phyloP scores from a whole-genome alignment of 2,113 vertebrate genomes.

The Nycticebus coucang region DNA sequence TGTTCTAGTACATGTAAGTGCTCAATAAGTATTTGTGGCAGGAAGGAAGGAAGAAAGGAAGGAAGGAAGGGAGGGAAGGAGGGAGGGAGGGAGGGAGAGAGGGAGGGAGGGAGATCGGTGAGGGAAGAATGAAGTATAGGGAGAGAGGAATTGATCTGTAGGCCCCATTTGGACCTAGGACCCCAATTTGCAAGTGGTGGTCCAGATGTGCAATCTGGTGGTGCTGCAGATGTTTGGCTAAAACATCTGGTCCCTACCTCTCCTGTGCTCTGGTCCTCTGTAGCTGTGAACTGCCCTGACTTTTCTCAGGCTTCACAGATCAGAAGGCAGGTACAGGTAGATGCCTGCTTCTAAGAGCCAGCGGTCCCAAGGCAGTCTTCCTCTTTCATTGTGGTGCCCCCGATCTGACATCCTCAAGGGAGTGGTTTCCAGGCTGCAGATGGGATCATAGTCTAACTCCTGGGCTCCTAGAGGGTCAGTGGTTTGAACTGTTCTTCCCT shows the following conservation, averaged over 20 bases:
- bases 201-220: not conserved
- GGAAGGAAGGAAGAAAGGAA: not conserved
- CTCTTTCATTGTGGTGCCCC: not conserved
- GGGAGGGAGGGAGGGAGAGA: too few relatives aligned
- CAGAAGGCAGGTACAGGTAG: not conserved
- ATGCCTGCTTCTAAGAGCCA: not conserved
- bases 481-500: not conserved
- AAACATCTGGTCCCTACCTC: not conserved
- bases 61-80: not conserved
- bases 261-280: accelerated
- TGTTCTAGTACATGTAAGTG: not conserved
- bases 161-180: not conserved
- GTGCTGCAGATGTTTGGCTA: not conserved
- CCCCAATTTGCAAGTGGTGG: not conserved
- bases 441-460: not conserved
- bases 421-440: not conserved
- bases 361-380: not conserved
- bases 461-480: not conserved
- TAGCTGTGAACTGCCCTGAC: not conserved
- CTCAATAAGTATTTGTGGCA: not conserved
- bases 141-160: not conserved
- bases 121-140: too few relatives aligned
- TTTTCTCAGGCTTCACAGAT: accelerated
- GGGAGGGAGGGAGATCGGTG: too few relatives aligned
- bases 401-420: not conserved